These are phyloP conservation scores for Cynopterus brachyotis DNA, from an alignment of 2,113 vertebrate genomes.

Conservation along the genomic window DNA sequence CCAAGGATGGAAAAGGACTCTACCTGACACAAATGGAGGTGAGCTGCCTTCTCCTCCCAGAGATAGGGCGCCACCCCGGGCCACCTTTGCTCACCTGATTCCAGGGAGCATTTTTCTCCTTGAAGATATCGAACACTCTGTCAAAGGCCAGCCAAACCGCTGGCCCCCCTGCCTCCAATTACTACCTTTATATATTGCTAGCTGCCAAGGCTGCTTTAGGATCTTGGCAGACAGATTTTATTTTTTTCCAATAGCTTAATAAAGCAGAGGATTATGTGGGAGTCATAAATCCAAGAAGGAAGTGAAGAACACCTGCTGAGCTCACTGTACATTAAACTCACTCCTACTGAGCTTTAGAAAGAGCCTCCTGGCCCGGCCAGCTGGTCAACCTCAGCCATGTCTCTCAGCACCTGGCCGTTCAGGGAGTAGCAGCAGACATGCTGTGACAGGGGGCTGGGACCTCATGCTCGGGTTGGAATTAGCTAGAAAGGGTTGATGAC, in stretches of 20 bases:
- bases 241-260: constrained; percentile 78
- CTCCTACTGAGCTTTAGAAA: constrained; percentile 35
- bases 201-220: constrained; percentile 65
- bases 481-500: background rate
- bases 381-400: constrained; percentile 5
- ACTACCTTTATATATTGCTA: constrained; percentile 72
- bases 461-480: background rate
- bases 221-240: constrained; percentile 75
- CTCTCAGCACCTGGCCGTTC: background rate
- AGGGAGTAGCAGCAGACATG: background rate
- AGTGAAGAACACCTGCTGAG: constrained; percentile 51
- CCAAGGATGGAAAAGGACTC: constrained; percentile 62
- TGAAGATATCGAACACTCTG: background rate
- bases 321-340: constrained; percentile 49
- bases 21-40: constrained; percentile 79
- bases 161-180: constrained; percentile 46
- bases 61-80: background rate
- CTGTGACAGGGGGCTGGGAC: background rate
- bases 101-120: constrained; percentile 36
- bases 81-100: background rate
- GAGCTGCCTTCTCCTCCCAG: constrained; percentile 44
- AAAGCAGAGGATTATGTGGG: constrained; percentile 76
- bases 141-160: constrained; percentile 47
- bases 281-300: constrained; percentile 69
- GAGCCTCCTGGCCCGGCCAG: constrained; percentile 21